Conservation (phyloP, 2,113 vertebrate genomes). For the Tyrannus savana region DNA sequence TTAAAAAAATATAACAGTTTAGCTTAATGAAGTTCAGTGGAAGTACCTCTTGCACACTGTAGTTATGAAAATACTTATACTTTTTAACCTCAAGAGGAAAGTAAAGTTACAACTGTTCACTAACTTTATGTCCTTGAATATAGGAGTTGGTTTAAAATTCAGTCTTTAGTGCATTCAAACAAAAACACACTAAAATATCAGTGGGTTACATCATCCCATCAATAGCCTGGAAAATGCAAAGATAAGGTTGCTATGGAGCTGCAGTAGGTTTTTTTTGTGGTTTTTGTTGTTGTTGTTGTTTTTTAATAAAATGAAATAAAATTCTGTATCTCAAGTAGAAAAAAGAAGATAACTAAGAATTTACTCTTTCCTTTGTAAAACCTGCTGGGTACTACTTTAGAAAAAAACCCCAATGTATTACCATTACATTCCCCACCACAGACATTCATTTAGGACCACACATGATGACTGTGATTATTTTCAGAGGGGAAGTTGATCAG, state of each 20-base stretch:
- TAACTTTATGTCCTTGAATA: not conserved
- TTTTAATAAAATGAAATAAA: not conserved
- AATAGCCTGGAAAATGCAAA: not conserved
- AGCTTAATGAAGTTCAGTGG: not conserved
- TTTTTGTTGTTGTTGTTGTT: not conserved
- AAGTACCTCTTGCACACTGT: not conserved
- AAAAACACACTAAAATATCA: not conserved
- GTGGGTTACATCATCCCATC: not conserved
- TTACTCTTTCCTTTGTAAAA: not conserved
- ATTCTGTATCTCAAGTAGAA: not conserved
- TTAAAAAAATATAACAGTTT: not conserved
- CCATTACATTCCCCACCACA: not conserved
- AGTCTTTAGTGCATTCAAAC: not conserved
- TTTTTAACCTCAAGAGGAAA: not conserved
- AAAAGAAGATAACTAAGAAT: not conserved
- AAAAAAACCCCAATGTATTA: not conserved
- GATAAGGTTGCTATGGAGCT: not conserved
- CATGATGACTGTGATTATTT: not conserved
- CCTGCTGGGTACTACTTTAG: not conserved
- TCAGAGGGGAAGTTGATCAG: not conserved
- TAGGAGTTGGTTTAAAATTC: not conserved
- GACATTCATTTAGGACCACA: not conserved
- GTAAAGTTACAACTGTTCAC: not conserved
- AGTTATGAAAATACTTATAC: not conserved
- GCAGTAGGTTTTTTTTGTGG: not conserved